A percentile compares a stretch with the other conserved stretches of the same genome.
These are phyloP conservation scores for Poecilia velifera DNA, from an alignment of 2,797 vertebrate genomes.

Conservation along the genomic window DNA sequence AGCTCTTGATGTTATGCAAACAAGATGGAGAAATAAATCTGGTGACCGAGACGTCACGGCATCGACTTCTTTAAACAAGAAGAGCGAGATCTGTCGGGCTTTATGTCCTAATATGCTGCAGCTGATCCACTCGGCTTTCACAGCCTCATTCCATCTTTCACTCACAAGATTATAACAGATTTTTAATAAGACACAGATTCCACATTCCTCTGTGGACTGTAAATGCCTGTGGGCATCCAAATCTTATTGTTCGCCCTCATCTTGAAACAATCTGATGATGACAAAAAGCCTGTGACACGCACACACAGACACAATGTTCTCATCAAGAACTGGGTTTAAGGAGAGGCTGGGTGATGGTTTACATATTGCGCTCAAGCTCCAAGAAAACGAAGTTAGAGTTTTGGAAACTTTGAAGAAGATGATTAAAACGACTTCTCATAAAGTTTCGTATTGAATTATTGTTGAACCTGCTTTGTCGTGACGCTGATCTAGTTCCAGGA, in stretches of 20 bases:
- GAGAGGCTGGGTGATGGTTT: constrained; percentile 14
- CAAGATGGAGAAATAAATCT: constrained; percentile 46
- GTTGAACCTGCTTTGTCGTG: not conserved
- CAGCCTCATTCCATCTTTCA: constrained; percentile 64
- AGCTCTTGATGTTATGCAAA: constrained; percentile 55
- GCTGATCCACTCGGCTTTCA: constrained; percentile 66
- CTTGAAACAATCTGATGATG: constrained; percentile 65
- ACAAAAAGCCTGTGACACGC: constrained; percentile 59
- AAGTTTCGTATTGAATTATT: constrained; percentile 8
- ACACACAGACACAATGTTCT: constrained; percentile 52
- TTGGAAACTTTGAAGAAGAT: constrained; percentile 12
- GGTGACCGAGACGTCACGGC: constrained; percentile 36
- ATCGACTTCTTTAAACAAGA: constrained; percentile 37
- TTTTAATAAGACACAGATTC: constrained; percentile 76
- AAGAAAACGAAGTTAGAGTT: constrained; percentile 7
- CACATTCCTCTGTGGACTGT: constrained; percentile 45
- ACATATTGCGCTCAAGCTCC: not conserved
- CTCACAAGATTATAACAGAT: constrained; percentile 69
- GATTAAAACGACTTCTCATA: constrained; percentile 5
- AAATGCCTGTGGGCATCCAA: constrained; percentile 50
- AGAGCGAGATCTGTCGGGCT: constrained; percentile 47
- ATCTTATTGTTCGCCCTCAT: constrained; percentile 66
- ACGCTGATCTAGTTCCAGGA: constrained; percentile 10
- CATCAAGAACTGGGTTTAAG: constrained; percentile 39
- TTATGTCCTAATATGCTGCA: constrained; percentile 65